Evolutionary conservation across 2,113 vertebrate genomes (phyloP).

Genomic region (Petaurus breviceps): DNA sequence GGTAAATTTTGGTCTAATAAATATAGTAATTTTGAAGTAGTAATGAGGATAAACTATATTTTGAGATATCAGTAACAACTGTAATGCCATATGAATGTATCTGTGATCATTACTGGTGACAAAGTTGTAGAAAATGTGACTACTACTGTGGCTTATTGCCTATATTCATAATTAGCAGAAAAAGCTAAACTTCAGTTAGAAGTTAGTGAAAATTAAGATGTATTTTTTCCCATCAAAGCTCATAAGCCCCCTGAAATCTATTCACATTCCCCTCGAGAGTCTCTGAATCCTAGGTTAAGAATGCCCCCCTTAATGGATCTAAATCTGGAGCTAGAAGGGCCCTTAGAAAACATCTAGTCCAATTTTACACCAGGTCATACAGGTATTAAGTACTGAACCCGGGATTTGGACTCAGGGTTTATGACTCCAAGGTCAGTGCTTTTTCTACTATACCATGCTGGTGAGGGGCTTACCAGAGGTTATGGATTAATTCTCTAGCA

Average conservation of each 20-base stretch:
- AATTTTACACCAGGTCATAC: background rate
- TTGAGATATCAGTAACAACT: background rate
- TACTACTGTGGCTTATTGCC: background rate
- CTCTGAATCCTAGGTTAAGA: background rate
- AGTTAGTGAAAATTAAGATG: background rate
- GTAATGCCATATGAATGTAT: background rate
- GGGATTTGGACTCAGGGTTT: background rate
- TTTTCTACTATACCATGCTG: background rate
- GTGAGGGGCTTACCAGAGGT: background rate
- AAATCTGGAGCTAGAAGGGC: background rate
- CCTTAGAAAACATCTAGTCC: background rate
- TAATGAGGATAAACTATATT: background rate
- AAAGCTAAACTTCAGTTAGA: background rate
- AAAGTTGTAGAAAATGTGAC: background rate
- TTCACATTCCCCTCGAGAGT: background rate
- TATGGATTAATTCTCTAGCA: background rate
- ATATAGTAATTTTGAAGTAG: background rate
- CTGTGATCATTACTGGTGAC: background rate
- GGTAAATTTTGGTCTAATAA: background rate
- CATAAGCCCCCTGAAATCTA: background rate
- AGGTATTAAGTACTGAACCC: background rate
- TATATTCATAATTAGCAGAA: background rate
- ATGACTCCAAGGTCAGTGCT: background rate
- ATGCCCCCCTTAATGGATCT: background rate
- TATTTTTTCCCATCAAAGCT: background rate